Evolutionary conservation across 2,888 invertebrate species (phyloP), one percentile per base, ranked within the genome.

Genomic region (Trileptium ribeirensis): DNA sequence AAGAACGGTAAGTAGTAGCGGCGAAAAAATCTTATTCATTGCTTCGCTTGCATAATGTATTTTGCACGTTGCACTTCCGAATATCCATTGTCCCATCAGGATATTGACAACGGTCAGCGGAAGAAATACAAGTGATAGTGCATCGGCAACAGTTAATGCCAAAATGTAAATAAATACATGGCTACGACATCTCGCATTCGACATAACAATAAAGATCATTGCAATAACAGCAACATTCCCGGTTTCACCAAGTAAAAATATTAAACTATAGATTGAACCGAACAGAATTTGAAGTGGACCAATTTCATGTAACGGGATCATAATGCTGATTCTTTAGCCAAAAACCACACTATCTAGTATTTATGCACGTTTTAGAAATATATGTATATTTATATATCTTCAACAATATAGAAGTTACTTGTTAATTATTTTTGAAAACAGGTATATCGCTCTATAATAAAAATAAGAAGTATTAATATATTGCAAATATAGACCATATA

Each of bases 91-190:
- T 79, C 84, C 85, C 80, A 82, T 82, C 74, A 85, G 80, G 79
- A 87, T 84, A 81, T 87, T 86, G 15, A 83, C 83, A 37, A 86
- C 85, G n/a, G 87, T 81, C 75, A 87, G 83, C 3, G 87, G 87
- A 0, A 87, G 85, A 24, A 86, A 84, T 2, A 87, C 82, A 40
- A 87, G 83, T 1, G 86, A 86, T 37, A 86, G 78, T 70, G 87
- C 81, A 81, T 87, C 87, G 64, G 86, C 87, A 34, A 87, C 83
- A 0, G 86, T 87, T 3, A 87, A 84, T 8, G 86, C 77, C n/a
- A 87, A 79, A 0, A 87, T 83, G 74, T 87, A 87, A 81, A 87
- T 2, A 37, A 77, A 77, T 36, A 77, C 77, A 34, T 77, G 33
- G 33, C 33, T 31, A 2, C 37, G 51, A 51, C 51, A 51, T 15